These are phyloP conservation scores for Caenorhabditis sp. DNA, from an alignment of 2,888 invertebrate genomes.

Conservation along the genomic window DNA sequence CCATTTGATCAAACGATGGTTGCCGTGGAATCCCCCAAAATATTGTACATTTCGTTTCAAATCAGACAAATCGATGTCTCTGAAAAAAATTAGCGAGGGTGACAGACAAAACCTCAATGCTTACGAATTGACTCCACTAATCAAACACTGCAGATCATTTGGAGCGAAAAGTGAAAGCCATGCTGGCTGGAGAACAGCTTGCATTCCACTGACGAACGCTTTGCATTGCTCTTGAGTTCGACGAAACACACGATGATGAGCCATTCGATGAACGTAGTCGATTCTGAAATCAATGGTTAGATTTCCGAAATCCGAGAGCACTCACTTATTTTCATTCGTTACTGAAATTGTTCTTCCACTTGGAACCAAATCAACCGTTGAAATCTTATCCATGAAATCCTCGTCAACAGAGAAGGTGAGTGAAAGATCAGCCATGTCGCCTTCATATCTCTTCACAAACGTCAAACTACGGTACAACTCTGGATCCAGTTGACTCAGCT, in stretches of 20 bases:
- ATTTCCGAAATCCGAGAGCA: neutral
- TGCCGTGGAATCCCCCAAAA: constrained; percentile 98
- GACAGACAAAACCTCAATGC: too few relatives aligned
- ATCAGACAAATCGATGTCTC: constrained; percentile 94
- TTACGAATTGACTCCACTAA: constrained; percentile 86
- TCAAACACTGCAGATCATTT: constrained; percentile 95
- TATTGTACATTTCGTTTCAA: constrained; percentile 94
- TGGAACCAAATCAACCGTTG: constrained; percentile 95
- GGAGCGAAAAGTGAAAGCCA: constrained; percentile 97
- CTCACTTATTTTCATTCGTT: constrained; percentile 95
- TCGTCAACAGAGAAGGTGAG: constrained; percentile 87
- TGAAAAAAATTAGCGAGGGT: constrained; percentile 85
- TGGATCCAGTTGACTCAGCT: constrained; percentile 95
- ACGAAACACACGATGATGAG: constrained; percentile 97
- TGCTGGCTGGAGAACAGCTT: constrained; percentile 88
- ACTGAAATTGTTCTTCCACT: constrained; percentile 95
- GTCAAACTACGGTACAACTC: constrained; percentile 92
- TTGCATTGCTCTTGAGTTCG: constrained; percentile 98
- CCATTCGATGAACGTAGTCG: constrained; percentile 98
- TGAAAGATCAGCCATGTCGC: constrained; percentile 94
- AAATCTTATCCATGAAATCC: constrained; percentile 85
- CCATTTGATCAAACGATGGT: constrained; percentile 95
- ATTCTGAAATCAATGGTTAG: constrained; percentile 86
- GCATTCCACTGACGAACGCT: constrained; percentile 90
- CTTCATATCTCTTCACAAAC: constrained; percentile 84